Evolutionary conservation across 2,113 vertebrate genomes (phyloP), one percentile per base, ranked within the genome.

Genomic region (Promerops cafer): DNA sequence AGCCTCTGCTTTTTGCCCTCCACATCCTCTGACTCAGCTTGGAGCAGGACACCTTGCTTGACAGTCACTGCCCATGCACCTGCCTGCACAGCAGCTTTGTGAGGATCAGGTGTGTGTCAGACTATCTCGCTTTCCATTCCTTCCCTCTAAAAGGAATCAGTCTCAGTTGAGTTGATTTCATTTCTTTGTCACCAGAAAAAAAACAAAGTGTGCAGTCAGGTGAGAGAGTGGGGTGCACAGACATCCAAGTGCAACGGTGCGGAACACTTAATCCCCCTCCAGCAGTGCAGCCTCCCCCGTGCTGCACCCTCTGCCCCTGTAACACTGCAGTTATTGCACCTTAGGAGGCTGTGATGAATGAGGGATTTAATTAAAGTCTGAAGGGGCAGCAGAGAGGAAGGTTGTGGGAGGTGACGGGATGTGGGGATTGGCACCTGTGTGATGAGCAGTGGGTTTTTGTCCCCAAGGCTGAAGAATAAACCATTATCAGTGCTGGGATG

Each of bases 381-480:
- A 69, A 85, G 9, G 33, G 49, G 5, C 37, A 86, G 45, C 1
- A 2, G 42, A 53, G 16, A 15, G 1, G 22, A 59, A 60, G 11
- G 7, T 3, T 4, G 2, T n/a, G 19, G 31, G 35, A 78, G 6
- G 24, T 37, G 50, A 54, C 24, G 35, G 57, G 26, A n/a, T 0
- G 0, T 6, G 35, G 26, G 31, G 42, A 42, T 71, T 60, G 60
- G 14, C 8, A 21, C 28, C 60, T 2, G 0, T 8, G 7, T 19
- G 71, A 10, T 69, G 49, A 15, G 72, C 8, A 1, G 49, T 10
- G 24, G 7, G 26, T 35, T 49, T 5, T 37, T 53, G 74, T 28
- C 35, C 40, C 31, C 1, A 0, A 7, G 42, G 64, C 13, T 71
- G 57, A 84, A 87, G 45, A n/a, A 31, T 22, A 39, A 90, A 18